phyloP scores from a whole-genome alignment of 2,113 vertebrate species.

The Dunckerocampus dactyliophorus region DNA sequence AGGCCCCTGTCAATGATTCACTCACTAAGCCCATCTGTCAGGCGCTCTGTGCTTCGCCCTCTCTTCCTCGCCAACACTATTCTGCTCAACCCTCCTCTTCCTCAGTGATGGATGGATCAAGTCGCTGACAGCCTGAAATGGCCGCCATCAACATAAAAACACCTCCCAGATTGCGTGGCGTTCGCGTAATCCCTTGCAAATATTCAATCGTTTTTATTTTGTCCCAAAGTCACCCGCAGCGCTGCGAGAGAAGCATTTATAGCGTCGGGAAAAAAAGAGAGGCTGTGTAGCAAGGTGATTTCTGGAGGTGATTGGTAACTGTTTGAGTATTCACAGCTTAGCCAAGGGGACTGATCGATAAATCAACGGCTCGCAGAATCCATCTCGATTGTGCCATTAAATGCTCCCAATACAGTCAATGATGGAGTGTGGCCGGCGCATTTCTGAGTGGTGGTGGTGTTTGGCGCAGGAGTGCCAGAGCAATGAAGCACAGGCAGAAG shows the following conservation, averaged over 20 bases:
- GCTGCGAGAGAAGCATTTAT: conserved; percentile 4
- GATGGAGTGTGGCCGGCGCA: conserved; percentile 47
- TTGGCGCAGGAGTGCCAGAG: conserved; percentile 17
- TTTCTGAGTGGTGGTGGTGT: conserved; percentile 35
- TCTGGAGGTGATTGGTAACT: conserved; percentile 57
- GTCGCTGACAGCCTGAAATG: conserved; percentile 40
- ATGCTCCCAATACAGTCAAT: conserved; percentile 57
- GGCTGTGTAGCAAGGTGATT: conserved; percentile 24
- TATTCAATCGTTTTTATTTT: conserved; percentile 27
- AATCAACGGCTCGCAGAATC: conserved; percentile 57
- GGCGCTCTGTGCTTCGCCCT: conserved; percentile 53
- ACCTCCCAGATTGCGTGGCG: conserved; percentile 20
- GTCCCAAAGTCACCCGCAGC: conserved; percentile 45
- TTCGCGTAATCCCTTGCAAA: conserved; percentile 28
- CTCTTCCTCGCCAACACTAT: conserved; percentile 52
- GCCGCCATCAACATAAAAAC: conserved; percentile 38
- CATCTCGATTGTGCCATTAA: conserved; percentile 62
- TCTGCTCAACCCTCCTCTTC: conserved; percentile 60
- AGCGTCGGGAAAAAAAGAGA: conserved; percentile 26
- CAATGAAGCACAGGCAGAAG: conserved; percentile 21
- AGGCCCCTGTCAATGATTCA: conserved; percentile 77
- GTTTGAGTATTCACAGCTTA: conserved; percentile 64
- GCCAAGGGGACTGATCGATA: conserved; percentile 55
- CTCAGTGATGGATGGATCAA: conserved; percentile 62
- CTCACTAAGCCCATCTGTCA: conserved; percentile 75